Base-by-base conservation (phyloP, 2,797 vertebrate genomes). In the Choloepus didactylus region DNA sequence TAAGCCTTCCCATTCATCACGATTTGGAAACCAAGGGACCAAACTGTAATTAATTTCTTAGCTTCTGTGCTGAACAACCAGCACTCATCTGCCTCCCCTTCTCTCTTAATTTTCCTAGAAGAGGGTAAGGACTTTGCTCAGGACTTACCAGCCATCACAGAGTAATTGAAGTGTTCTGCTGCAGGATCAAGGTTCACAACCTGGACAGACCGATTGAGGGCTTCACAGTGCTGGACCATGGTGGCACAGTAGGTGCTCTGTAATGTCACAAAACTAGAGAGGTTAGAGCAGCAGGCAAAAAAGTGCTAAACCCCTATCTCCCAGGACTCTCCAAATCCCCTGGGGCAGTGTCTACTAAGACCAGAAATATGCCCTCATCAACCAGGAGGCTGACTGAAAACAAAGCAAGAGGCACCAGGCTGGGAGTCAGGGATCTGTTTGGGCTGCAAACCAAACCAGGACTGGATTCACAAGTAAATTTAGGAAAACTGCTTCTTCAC, bases 241-340 rank as follows among this genome's bases (percentile, higher is more conserved):
- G 99, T 99, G 97, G 99, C 98, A 96, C 99, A 99, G 98, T 99
- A 99, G 1, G 99, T 99, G 97, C 99, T 99, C 99, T 99, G 98
- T 54, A 97, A 98, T 1, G 35, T 31, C 94, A 95, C 25, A 14
- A 64, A 93, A 67, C 35, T 41, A 1, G 16, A 49, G 12, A 2
- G 4, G 51, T 94, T 54, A 97, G 31, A 77, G 35, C 46, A 16
- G n/a, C 3, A 27, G 64, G 62, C n/a, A 46, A 25, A 9, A 14
- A 0, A 25, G 21, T n/a, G 56, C 31, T 46, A 56, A 56, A 49
- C 41, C 8, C 14, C 31, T 15, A 70, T 44, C 8, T 31, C 18
- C 41, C 21, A 14, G 16, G 64, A 27, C 31, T 14, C n/a, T 59
- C 44, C 29, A 81, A 38, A 67, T 12, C 23, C 84, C 8, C 19